phyloP scores from a whole-genome alignment of 2,797 vertebrate genomes.

The Rhinogobio ventralis region DNA sequence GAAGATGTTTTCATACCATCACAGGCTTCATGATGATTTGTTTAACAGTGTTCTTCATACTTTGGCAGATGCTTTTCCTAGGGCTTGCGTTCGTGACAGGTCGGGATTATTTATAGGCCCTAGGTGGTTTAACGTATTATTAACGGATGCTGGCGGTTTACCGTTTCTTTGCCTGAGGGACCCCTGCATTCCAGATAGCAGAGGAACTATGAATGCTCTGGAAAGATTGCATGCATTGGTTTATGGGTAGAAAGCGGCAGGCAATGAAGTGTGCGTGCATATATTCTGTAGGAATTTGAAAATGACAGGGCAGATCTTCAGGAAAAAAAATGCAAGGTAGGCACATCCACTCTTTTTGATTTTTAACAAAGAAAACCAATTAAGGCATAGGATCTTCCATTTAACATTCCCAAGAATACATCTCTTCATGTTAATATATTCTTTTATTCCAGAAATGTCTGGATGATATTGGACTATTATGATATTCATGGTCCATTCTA shows the following conservation, averaged over 20 bases:
- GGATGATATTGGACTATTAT: slow-evolving; percentile 16
- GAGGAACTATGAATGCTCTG: slow-evolving; percentile 55
- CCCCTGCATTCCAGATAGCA: slow-evolving; percentile 55
- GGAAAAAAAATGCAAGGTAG: slow-evolving; percentile 63
- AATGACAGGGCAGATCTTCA: slow-evolving; percentile 60
- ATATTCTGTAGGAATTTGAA: slow-evolving; percentile 45
- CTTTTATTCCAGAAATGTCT: slow-evolving; percentile 7
- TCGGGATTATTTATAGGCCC: slow-evolving; percentile 52
- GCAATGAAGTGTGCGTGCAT: neutral
- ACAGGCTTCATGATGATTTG: slow-evolving; percentile 49
- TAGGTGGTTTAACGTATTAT: slow-evolving; percentile 63
- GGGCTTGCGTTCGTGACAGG: slow-evolving; percentile 36
- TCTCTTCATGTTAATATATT: slow-evolving; percentile 59
- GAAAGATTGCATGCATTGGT: slow-evolving; percentile 46
- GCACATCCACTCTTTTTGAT: slow-evolving; percentile 67
- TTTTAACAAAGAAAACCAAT: slow-evolving; percentile 77
- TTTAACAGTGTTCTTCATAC: slow-evolving; percentile 52
- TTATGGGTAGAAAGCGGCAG: slow-evolving; percentile 48
- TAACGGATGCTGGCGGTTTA: slow-evolving; percentile 57
- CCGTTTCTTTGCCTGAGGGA: slow-evolving; percentile 45
- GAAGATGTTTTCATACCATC: slow-evolving; percentile 19
- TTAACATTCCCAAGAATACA: slow-evolving; percentile 66
- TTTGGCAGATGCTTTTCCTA: slow-evolving; percentile 49
- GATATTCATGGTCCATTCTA: neutral
- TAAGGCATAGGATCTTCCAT: slow-evolving; percentile 70